A percentile compares a stretch with the other conserved stretches of the same genome.
phyloP scores from a whole-genome alignment of 2,888 invertebrate genomes.

The Nematopogon swammerdamellus region DNA sequence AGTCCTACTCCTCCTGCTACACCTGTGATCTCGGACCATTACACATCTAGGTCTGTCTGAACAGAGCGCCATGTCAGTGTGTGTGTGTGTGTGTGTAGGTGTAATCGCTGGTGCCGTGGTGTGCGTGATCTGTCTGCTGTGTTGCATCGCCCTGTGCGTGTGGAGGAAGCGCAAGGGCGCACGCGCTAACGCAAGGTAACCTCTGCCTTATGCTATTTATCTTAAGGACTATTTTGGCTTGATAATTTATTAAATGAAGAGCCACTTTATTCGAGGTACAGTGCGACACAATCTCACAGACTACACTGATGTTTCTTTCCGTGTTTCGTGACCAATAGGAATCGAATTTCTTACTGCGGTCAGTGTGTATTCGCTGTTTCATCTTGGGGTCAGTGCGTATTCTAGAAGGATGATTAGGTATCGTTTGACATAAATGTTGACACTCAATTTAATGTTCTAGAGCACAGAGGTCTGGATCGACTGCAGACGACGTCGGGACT shows the following conservation, averaged over 20 bases:
- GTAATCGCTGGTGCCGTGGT: conserved; percentile 45
- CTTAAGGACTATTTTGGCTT: neutral
- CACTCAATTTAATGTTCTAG: neutral
- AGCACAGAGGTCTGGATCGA: neutral
- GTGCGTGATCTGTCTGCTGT: conserved; percentile 33
- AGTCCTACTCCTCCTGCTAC: conserved; percentile 21
- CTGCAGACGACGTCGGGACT: neutral
- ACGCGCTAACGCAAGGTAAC: neutral
- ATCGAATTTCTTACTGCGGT: no score
- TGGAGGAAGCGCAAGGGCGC: conserved; percentile 34
- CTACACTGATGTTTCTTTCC: no score
- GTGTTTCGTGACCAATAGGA: no score
- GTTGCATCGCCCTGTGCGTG: conserved; percentile 33
- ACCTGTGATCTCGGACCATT: no score
- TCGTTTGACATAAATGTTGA: no score
- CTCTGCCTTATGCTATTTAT: neutral
- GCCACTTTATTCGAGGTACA: no score
- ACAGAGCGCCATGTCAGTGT: no score
- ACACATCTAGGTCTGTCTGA: no score
- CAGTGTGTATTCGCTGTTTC: no score
- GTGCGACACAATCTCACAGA: no score
- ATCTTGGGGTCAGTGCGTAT: no score
- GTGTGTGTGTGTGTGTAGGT: conserved; percentile 23
- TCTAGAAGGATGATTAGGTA: no score
- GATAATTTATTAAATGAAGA: neutral